Conservation (phyloP, 2,113 vertebrate genomes). For the Alosa alosa region DNA sequence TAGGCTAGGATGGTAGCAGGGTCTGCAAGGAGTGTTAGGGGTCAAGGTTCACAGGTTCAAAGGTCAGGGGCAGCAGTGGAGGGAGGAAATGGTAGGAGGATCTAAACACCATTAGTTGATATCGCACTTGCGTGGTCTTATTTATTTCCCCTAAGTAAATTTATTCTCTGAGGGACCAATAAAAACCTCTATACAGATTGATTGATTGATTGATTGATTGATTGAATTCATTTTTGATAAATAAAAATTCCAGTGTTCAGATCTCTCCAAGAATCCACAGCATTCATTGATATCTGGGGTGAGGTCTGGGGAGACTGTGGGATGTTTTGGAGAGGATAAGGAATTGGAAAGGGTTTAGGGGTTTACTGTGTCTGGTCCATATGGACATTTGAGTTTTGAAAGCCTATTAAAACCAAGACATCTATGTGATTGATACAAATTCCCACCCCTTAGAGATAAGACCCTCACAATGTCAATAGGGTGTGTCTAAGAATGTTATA, state of each 20-base stretch:
- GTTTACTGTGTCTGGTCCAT: background rate
- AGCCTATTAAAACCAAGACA: background rate
- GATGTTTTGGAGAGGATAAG: background rate
- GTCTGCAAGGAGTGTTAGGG: background rate
- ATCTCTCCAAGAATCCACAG: conserved; percentile 38
- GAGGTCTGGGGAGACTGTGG: background rate
- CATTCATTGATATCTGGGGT: conserved; percentile 46
- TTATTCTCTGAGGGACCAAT: background rate
- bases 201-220: background rate
- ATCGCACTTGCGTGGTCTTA: background rate
- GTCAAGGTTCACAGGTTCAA: conserved; percentile 6
- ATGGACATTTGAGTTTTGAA: background rate
- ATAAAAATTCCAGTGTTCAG: conserved; percentile 39
- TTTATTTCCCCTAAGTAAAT: background rate
- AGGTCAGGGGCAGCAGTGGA: background rate
- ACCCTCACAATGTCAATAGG: background rate
- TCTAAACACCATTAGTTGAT: background rate
- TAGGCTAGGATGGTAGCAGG: background rate
- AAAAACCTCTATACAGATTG: background rate
- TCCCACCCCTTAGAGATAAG: background rate
- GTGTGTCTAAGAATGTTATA: background rate
- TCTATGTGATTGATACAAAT: background rate
- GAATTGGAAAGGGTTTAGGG: background rate
- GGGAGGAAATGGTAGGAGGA: background rate
- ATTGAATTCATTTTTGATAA: background rate